Conservation (phyloP, 2,113 vertebrate genomes). For the Mionectes macconnelli region DNA sequence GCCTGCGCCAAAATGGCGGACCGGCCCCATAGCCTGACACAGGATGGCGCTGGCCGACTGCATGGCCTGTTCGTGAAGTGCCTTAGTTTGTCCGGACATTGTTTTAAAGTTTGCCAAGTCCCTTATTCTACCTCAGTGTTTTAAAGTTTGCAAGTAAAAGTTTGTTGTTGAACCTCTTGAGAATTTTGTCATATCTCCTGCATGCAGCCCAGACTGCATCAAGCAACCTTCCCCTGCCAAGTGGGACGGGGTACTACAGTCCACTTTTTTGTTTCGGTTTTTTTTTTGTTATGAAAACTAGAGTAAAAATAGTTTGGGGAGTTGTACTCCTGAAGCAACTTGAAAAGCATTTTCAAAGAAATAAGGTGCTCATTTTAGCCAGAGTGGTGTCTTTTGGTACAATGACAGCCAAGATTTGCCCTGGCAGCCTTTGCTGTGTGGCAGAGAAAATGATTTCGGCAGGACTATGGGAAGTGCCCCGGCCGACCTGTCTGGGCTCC, state of each 20-base stretch:
- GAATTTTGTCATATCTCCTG: too few species aligned
- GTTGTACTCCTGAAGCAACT: not conserved
- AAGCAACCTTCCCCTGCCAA: too few species aligned
- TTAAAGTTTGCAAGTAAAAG: too few species aligned
- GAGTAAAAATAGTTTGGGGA: not conserved
- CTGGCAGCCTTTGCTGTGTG: not conserved
- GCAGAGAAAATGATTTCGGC: not conserved
- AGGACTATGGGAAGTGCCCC: not conserved
- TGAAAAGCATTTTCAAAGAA: not conserved
- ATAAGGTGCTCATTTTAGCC: accelerated
- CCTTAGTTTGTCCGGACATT: too few species aligned
- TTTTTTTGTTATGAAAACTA: not conserved
- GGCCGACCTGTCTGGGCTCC: too few species aligned
- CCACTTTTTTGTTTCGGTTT: too few species aligned
- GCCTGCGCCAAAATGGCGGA: not conserved
- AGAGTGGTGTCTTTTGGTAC: not conserved
- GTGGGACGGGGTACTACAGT: not conserved
- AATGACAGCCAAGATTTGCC: not conserved
- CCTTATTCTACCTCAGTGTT: too few species aligned
- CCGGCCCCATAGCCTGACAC: not conserved
- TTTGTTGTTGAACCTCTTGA: too few species aligned
- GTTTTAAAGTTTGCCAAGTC: too few species aligned
- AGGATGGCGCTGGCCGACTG: too few species aligned
- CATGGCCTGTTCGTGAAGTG: too few species aligned
- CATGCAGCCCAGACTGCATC: too few species aligned